Base-by-base conservation (phyloP, 2,888 invertebrate genomes). In the Mallateleia sp. region DNA sequence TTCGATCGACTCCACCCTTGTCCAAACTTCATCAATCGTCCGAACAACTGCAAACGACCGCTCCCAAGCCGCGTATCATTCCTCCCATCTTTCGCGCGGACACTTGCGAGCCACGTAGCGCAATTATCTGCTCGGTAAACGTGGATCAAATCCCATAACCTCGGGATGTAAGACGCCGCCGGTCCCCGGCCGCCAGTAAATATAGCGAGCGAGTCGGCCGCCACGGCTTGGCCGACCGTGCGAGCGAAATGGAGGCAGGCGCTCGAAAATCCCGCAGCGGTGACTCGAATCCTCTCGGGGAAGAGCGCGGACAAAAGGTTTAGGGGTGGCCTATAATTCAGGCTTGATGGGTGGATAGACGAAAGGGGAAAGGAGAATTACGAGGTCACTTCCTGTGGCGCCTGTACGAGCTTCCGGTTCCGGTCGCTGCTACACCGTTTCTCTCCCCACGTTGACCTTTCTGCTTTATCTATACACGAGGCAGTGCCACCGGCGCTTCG, bases 351-450 rank as follows among this genome's bases (percentile, higher is more conserved):
- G 89, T 92, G 92, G 93, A 93, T 89, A 90, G 92, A 91, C 92
- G 87, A 89, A 88, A 88, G 90, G 90, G 91, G 93, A 93, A 93
- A 92, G 92, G 94, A 94, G 94, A 95, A 94, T 94, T 95, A 95
- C 95, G 95, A 93, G 94, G 95, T 94, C 94, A 94, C 94, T 94
- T 95, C 95, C 94, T 93, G 93, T 95, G 94, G 94, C 93, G 94
- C 94, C 94, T 94, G 94, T 93, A 93, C 94, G 94, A 94, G 93
- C 94, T 94, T 94, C 95, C 94, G 94, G 87, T 94, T 94, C 95
- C 95, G 94, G 92, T 93, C 92, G 90, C 89, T 87, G 88, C 90
- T 88, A 90, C 89, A 83, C 89, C 90, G 90, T 90, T 90, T 89
- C 89, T 84, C 90, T 84, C 67, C 69, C 52, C n/a, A n/a, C 69